Percentiles rank a stretch among this genome's conserved stretches.
Evolutionary conservation across 2,113 vertebrate genomes (phyloP).

Genomic region (Lampris megalopsis): DNA sequence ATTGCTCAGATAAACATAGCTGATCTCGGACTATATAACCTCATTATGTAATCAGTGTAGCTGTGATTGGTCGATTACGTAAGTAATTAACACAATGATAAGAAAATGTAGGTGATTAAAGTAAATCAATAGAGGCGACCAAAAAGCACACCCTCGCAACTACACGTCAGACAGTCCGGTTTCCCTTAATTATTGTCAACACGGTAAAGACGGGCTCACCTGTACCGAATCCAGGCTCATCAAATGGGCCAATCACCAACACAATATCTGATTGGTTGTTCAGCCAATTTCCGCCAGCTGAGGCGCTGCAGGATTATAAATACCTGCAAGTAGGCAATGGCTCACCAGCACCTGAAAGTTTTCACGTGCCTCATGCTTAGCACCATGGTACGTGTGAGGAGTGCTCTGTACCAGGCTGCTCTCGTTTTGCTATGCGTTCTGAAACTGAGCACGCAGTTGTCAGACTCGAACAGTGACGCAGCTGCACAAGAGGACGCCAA

Average conservation of each 20-base stretch:
- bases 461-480: conserved; percentile 25
- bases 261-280: conserved; percentile 42
- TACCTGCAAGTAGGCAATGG: background rate
- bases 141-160: too few relatives aligned
- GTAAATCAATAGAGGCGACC: too few relatives aligned
- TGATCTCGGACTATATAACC: too few relatives aligned
- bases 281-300: background rate
- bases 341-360: accelerated
- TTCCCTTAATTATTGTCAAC: too few relatives aligned
- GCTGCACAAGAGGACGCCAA: background rate
- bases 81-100: too few relatives aligned
- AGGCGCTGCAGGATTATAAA: background rate
- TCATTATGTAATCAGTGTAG: too few relatives aligned
- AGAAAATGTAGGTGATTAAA: too few relatives aligned
- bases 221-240: too few relatives aligned
- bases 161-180: too few relatives aligned
- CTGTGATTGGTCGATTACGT: too few relatives aligned
- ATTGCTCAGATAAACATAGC: too few relatives aligned
- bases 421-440: conserved; percentile 37
- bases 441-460: conserved; percentile 20
- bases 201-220: too few relatives aligned
- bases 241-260: background rate
- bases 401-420: background rate
- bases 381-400: conserved; percentile 9
- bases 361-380: background rate